phyloP scores from a whole-genome alignment of 2,113 vertebrate species.

The Amphiprion ocellaris region DNA sequence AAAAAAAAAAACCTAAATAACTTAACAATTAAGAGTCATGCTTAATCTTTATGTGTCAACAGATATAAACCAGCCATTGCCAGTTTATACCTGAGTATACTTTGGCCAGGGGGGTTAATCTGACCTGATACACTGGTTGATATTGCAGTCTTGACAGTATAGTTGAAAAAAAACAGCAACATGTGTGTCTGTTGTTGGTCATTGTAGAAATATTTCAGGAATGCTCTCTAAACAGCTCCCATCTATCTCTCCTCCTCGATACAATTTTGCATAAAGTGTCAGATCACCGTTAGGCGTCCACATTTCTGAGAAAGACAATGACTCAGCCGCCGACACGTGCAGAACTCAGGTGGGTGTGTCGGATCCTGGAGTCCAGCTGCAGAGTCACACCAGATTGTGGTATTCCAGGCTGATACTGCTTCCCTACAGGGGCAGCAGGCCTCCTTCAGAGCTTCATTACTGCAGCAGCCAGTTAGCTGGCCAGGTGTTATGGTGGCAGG shows the following conservation, averaged over 20 bases:
- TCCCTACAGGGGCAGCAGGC: background rate
- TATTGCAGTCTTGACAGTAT: background rate
- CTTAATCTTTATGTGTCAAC: no score
- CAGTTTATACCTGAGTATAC: no score
- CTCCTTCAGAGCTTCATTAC: constrained; percentile 21
- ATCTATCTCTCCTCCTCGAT: constrained; percentile 17
- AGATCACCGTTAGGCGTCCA: constrained; percentile 25
- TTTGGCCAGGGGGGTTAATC: no score
- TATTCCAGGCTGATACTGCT: constrained; percentile 62
- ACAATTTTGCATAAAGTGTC: constrained; percentile 27
- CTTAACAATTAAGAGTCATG: no score
- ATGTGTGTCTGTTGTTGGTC: constrained; percentile 10
- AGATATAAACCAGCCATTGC: no score
- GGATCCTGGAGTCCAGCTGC: constrained; percentile 26
- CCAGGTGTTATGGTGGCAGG: constrained; percentile 69
- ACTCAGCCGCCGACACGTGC: constrained; percentile 42
- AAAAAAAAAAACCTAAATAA: no score
- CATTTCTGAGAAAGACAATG: constrained; percentile 43
- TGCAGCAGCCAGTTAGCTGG: constrained; percentile 24
- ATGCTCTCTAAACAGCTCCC: constrained; percentile 49
- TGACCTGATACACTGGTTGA: no score
- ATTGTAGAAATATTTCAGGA: constrained; percentile 67
- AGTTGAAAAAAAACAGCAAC: background rate
- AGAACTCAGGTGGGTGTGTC: constrained; percentile 45
- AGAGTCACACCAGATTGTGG: constrained; percentile 68